Evolutionary conservation across 1,140 invertebrate species (phyloP), one percentile per base, ranked within the genome.

Genomic region (Calosoma granatense): DNA sequence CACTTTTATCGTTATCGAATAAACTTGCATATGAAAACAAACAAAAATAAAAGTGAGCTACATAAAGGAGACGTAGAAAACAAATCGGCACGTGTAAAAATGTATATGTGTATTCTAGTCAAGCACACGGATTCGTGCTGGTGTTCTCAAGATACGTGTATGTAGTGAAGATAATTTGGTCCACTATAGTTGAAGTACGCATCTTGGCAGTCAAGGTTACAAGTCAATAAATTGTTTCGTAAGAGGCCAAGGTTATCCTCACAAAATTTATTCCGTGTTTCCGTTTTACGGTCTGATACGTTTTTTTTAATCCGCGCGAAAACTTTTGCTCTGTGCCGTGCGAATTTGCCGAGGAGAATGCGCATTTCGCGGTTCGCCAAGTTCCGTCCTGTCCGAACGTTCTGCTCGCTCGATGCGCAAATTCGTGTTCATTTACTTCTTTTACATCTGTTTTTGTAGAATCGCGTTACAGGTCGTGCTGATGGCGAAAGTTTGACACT

Each of bases 41-140:
- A 47, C 41, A 47, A 47, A 47, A 47, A 47, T 47, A 47, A 47
- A 47, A 47, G 41, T 47, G 41, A 47, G 6, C 41, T 12, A 30
- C 4, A 4, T 30, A 6, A 6, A 30, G 14, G 14, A 30, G 14
- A 6, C 14, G 14, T 14, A 6, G 15, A 11, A 47, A 47, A 47
- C 9, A 47, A 12, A 47, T 47, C 41, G 41, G 41, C 41, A 17
- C 41, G 41, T 47, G 41, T 47, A 47, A 47, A 47, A 47, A 47
- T 47, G 41, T 47, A 47, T 17, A 47, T 12, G 17, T 47, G 41
- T 47, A 47, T 47, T 11, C 41, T 17, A 36, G 26, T 47, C 4
- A n/a, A n/a, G n/a, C n/a, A n/a, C n/a, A n/a, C n/a, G n/a, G n/a
- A n/a, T n/a, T n/a, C n/a, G n/a, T n/a, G n/a, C n/a, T n/a, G 17